These are phyloP conservation scores for Chironomus riparius DNA, from an alignment of 2,888 invertebrate genomes.

Conservation along the genomic window DNA sequence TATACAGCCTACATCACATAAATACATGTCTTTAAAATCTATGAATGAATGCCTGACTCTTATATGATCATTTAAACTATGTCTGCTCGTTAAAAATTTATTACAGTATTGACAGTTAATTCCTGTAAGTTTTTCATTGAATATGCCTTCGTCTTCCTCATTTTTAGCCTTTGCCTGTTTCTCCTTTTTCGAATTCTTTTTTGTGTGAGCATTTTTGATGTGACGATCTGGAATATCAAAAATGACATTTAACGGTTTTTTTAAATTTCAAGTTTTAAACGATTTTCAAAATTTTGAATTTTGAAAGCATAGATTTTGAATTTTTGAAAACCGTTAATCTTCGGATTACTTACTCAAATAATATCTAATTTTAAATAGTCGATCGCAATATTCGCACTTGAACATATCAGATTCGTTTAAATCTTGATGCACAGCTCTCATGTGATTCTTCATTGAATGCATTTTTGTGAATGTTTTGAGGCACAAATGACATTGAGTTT, in stretches of 20 bases:
- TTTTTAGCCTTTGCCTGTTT: background rate
- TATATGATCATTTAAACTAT: slow-evolving; percentile 8
- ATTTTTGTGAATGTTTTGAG: background rate
- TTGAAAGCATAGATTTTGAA: too few species aligned
- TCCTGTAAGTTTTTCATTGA: background rate
- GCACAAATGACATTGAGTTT: background rate
- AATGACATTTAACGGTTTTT: too few species aligned
- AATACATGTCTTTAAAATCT: background rate
- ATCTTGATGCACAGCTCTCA: background rate
- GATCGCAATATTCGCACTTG: background rate
- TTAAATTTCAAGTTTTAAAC: too few species aligned
- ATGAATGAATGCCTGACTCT: slow-evolving; percentile 3
- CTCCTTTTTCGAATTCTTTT: background rate
- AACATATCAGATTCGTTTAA: background rate
- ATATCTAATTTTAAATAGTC: slow-evolving; percentile 9
- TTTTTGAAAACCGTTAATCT: too few species aligned
- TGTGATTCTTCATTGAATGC: background rate
- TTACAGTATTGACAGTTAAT: slow-evolving; percentile 11
- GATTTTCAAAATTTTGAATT: too few species aligned
- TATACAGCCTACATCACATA: background rate
- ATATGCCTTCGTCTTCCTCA: background rate
- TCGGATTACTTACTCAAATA: background rate
- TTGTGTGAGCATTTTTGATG: background rate
- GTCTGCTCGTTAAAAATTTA: slow-evolving; percentile 11
- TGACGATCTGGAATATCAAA: background rate